These are phyloP conservation scores for Orestias chungarensis DNA, from an alignment of 2,797 vertebrate species.

Conservation along the genomic window DNA sequence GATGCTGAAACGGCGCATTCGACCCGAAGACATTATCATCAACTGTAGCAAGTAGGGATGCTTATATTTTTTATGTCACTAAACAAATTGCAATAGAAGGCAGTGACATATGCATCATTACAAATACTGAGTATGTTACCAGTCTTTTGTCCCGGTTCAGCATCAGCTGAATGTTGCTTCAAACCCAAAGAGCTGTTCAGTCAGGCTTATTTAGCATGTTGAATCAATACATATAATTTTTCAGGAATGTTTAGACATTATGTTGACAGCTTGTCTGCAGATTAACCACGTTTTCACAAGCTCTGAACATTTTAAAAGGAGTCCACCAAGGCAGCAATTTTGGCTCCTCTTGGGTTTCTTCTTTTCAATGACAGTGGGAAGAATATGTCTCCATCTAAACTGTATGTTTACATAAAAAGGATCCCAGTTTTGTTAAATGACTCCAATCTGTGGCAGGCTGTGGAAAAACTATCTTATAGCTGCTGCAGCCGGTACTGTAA, in stretches of 20 bases:
- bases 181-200: not conserved
- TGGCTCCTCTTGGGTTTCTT: not conserved
- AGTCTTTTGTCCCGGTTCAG: not conserved
- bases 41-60: conserved; percentile 95
- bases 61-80: not conserved
- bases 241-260: not conserved
- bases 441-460: not conserved
- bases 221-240: not conserved
- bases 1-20: conserved; percentile 92
- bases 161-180: not conserved
- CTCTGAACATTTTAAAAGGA: not conserved
- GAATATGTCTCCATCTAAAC: not conserved
- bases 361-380: not conserved
- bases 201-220: not conserved
- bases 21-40: conserved; percentile 93
- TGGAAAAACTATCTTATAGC: not conserved
- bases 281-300: not conserved
- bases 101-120: not conserved
- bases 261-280: not conserved
- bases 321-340: not conserved
- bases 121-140: not conserved
- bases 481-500: not conserved
- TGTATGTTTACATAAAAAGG: not conserved
- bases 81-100: not conserved
- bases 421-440: not conserved